Evolutionary conservation across 1,140 invertebrate species (phyloP).

Genomic region (Melanaphis sacchari): DNA sequence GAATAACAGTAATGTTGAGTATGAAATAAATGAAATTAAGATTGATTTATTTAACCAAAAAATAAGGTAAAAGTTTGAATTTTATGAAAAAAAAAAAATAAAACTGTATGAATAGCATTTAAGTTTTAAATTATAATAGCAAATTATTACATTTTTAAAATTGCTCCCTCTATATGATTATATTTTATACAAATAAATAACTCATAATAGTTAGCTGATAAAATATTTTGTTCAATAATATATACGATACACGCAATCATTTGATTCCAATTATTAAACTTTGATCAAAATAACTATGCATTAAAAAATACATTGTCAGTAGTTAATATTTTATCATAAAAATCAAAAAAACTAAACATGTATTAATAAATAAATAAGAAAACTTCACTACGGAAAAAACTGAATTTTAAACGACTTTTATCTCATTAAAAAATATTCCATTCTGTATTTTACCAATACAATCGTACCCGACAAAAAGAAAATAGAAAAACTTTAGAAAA

Average conservation of each 20-base stretch:
- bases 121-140: neutral
- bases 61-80: neutral
- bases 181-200: neutral
- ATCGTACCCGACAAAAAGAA: neutral
- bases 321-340: neutral
- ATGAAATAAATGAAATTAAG: neutral
- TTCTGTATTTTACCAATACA: neutral
- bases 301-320: no score
- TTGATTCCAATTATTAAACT: neutral
- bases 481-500: neutral
- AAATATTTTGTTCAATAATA: neutral
- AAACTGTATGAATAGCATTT: neutral
- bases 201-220: neutral
- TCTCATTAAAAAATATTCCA: neutral
- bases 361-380: conserved; percentile 3
- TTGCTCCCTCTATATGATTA: neutral
- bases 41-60: neutral
- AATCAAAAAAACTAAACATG: neutral
- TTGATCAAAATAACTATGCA: neutral
- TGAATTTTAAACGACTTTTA: neutral
- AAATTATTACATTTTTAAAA: neutral
- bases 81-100: neutral
- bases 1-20: neutral
- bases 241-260: neutral
- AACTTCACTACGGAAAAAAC: neutral